These are phyloP conservation scores for Lerema accius DNA, from an alignment of 1,140 invertebrate species.

Conservation along the genomic window DNA sequence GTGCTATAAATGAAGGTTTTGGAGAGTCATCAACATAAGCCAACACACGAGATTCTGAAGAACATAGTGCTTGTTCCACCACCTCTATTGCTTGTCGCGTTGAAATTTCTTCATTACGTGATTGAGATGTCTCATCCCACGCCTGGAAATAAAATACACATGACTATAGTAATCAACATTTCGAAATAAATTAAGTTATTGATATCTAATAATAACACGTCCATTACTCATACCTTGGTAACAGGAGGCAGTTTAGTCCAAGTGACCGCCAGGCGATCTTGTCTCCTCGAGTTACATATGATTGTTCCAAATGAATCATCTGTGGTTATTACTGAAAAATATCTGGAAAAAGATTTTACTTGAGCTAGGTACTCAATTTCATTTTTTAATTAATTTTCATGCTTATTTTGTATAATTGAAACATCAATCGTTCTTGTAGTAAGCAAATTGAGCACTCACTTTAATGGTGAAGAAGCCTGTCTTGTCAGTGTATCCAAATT, in stretches of 20 bases:
- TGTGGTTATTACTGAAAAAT: conserved; percentile 40
- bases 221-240: too few relatives aligned
- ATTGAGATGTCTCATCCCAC: not conserved
- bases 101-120: conserved; percentile 12
- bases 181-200: too few relatives aligned
- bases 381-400: too few relatives aligned
- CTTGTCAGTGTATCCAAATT: conserved; percentile 19
- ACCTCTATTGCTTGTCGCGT: conserved; percentile 22
- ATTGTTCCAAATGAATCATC: conserved; percentile 11
- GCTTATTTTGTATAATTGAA: too few relatives aligned
- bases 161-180: too few relatives aligned
- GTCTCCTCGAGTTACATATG: conserved; percentile 28
- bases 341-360: too few relatives aligned
- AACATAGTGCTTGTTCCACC: conserved; percentile 41
- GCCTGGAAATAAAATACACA: conserved; percentile 5
- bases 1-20: conserved; percentile 28
- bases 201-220: too few relatives aligned
- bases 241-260: conserved; percentile 33
- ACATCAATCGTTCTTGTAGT: too few relatives aligned
- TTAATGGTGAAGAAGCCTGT: conserved; percentile 14
- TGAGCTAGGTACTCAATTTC: conserved; percentile 6
- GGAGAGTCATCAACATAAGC: not conserved
- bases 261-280: conserved; percentile 38
- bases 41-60: conserved; percentile 20
- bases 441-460: conserved; percentile 15